phyloP scores from a whole-genome alignment of 2,797 vertebrate species.

The Sebastes kiyomatsui region DNA sequence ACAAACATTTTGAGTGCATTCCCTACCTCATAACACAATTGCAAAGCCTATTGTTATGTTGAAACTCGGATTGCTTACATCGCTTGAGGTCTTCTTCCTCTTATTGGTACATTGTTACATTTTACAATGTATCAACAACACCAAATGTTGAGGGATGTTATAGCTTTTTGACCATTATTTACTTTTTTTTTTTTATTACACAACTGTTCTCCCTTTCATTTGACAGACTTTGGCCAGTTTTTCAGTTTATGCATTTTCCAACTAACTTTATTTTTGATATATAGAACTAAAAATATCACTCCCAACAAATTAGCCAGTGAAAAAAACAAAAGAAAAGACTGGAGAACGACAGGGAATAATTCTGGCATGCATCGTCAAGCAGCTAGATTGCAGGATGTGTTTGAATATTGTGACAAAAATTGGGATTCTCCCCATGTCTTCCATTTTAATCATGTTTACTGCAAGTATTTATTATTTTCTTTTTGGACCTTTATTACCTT shows the following conservation, averaged over 20 bases:
- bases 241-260: background rate
- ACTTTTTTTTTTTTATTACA: background rate
- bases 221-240: background rate
- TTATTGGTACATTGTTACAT: background rate
- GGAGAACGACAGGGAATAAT: background rate
- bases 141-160: background rate
- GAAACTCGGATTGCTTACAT: background rate
- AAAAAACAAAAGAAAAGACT: background rate
- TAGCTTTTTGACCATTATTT: background rate
- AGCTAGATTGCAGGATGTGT: background rate
- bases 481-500: constrained; percentile 3
- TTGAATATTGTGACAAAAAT: background rate
- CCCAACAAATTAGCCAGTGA: background rate
- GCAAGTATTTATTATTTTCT: background rate
- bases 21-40: constrained; percentile 15
- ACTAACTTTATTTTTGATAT: background rate
- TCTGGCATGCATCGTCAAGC: background rate
- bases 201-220: background rate
- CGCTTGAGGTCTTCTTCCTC: background rate
- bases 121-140: background rate
- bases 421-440: constrained; percentile 22
- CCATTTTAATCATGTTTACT: constrained; percentile 9
- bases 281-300: background rate
- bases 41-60: background rate
- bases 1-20: background rate